Percentiles rank a stretch among this genome's conserved stretches.
Evolutionary conservation across 1,140 invertebrate genomes (phyloP).

Genomic region (Ostrea denselamellosa): DNA sequence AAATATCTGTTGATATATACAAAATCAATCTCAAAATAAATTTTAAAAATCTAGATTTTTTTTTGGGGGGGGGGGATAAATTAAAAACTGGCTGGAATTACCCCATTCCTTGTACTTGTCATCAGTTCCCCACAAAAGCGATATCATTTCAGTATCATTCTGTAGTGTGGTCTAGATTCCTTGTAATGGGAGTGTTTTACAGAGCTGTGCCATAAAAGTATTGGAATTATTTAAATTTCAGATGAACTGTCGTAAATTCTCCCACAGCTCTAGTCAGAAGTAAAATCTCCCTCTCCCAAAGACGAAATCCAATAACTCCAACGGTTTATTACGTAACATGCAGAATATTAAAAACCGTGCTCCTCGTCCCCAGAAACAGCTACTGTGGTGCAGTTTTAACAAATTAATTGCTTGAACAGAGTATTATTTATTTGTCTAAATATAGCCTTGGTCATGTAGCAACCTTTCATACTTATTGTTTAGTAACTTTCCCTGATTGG

Average conservation of each 20-base stretch:
- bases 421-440: background rate
- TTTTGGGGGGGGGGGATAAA: no score
- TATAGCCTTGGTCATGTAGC: background rate
- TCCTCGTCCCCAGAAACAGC: background rate
- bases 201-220: conserved; percentile 26
- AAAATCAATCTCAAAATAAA: no score
- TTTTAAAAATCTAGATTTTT: no score
- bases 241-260: conserved; percentile 13
- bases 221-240: conserved; percentile 32
- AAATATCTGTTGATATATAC: no score
- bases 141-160: background rate
- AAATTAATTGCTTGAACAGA: conserved; percentile 3
- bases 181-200: background rate
- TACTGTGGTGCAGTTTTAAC: background rate
- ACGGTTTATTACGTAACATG: conserved; percentile 9
- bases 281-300: conserved; percentile 6
- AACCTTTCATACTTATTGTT: background rate
- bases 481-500: background rate
- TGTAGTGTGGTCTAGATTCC: background rate
- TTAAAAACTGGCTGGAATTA: background rate
- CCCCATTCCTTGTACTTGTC: background rate
- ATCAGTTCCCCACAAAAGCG: background rate
- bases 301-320: conserved; percentile 31
- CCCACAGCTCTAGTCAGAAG: background rate
- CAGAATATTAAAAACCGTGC: background rate